Base-by-base conservation (phyloP, 2,113 vertebrate genomes). In the Peucedramus taeniatus region DNA sequence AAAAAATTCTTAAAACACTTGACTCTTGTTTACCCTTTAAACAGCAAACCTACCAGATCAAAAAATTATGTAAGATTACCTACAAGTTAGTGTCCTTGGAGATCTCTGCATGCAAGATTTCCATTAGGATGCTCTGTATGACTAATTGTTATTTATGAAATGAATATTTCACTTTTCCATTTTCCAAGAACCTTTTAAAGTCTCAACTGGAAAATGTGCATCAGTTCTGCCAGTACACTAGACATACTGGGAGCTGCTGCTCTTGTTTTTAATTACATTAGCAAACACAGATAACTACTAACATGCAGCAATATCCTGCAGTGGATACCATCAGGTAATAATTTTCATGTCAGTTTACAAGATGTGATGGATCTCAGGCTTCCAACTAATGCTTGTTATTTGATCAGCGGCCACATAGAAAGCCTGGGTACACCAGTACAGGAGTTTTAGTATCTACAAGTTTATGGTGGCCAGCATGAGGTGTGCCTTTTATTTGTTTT, bases 1-100 rank as follows among this genome's bases (percentile, higher is more conserved):
- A 91, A 60, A 89, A 72, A 74, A 49, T 79, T 80, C 93, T 92
- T 86, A 79, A 69, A 97, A 96, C 81, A 92, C n/a, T 76, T 95
- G 75, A 18, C 47, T 82, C 68, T 64, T 33, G 30, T n/a, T 72
- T 40, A 87, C 13, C 63, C 82, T 61, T 89, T 68, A 76, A 93
- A 96, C 84, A 81, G 39, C 33, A 88, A 91, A 79, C 13, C 56
- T 65, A 87, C 22, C 51, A 37, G 71, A 81, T 31, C 3, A 78
- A 93, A 87, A 92, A 24, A 27, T 30, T 80, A 35, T 47, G 31
- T 24, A 70, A 78, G 39, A 89, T 86, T 59, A 86, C 22, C 84
- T 75, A 82, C 24, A 93, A 90, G 80, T 84, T 45, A 11, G 4
- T 65, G 82, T 90, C 44, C 78, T 81, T 21, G 2, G 66, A 81